phyloP scores from a whole-genome alignment of 2,113 vertebrate species.

The Apaloderma vittatum region DNA sequence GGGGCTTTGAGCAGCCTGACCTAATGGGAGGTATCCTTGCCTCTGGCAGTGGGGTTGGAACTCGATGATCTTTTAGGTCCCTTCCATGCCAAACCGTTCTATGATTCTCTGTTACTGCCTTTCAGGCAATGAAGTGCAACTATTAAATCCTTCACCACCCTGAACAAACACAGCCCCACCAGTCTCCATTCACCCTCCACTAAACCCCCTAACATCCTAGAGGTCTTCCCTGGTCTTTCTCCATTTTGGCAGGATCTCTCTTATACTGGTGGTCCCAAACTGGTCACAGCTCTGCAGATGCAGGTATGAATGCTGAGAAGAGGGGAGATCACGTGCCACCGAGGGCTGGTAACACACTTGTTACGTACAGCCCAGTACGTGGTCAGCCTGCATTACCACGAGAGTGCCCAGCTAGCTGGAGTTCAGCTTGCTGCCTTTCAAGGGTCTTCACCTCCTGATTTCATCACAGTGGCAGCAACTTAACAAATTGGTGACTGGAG shows the following conservation, averaged over 20 bases:
- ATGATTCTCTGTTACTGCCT: neutral
- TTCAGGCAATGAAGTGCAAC: neutral
- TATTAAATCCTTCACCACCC: neutral
- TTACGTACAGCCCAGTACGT: fast-evolving
- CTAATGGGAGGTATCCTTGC: no score
- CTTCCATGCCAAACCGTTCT: no score
- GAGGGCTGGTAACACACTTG: fast-evolving
- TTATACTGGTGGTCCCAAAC: neutral
- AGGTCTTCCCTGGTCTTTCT: neutral
- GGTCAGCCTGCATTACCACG: neutral
- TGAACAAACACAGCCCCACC: neutral
- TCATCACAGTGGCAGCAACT: neutral
- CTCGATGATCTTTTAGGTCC: no score
- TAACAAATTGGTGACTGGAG: fast-evolving
- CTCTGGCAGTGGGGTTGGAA: no score
- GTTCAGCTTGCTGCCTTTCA: neutral
- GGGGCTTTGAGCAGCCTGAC: no score
- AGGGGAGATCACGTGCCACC: neutral
- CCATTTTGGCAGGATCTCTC: neutral
- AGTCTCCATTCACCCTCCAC: neutral
- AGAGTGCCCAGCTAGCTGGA: neutral
- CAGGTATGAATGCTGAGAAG: neutral
- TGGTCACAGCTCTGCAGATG: neutral
- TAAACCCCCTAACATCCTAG: neutral
- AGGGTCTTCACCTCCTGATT: neutral